phyloP scores from a whole-genome alignment of 2,888 invertebrate genomes.

The Frankliniella intonsa region DNA sequence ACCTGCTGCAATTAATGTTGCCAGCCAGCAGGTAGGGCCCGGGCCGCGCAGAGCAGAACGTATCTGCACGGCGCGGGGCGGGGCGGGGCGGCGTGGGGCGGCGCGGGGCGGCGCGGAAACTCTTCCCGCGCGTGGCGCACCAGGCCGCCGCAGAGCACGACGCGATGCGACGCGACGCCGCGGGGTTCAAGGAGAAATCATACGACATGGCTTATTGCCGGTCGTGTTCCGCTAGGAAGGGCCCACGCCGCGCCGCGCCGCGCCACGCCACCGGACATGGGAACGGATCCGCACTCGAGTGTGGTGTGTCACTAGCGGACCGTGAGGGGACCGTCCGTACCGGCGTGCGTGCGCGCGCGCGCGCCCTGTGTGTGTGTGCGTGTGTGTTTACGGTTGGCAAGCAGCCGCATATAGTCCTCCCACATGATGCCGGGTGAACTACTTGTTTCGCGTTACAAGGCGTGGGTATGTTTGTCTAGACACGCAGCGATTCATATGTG shows the following conservation, averaged over 20 bases:
- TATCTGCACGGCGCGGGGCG: neutral
- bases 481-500: no score
- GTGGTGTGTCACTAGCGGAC: slow-evolving; percentile 1
- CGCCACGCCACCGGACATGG: neutral
- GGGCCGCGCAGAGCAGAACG: no score
- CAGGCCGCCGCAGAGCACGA: neutral
- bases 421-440: neutral
- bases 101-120: no score
- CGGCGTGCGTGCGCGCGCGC: neutral
- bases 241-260: no score
- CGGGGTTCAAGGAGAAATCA: no score
- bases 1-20: neutral
- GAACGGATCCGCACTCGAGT: neutral
- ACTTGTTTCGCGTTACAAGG: neutral
- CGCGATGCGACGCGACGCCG: no score
- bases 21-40: neutral
- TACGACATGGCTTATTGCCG: no score
- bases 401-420: neutral
- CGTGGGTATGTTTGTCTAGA: no score
- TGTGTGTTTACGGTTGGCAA: neutral
- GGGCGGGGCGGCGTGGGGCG: neutral
- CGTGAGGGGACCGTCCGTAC: neutral
- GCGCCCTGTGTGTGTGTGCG: neutral
- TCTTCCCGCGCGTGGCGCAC: neutral
- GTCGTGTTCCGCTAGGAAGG: no score